phyloP scores from a whole-genome alignment of 2,888 invertebrate species.

The Lasioglossum zephyrum region DNA sequence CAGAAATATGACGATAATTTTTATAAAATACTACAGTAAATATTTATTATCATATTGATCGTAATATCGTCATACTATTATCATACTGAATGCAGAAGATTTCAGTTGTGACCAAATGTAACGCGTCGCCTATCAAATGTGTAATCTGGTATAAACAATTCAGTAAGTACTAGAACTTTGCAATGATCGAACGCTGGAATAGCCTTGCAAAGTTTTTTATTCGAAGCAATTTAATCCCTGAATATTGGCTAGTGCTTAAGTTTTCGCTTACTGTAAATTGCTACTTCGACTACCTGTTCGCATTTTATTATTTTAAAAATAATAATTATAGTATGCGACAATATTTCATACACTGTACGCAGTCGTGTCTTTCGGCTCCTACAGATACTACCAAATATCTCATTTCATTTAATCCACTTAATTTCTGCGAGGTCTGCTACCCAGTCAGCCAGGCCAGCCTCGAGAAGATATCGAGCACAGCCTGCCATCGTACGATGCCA shows the following conservation, averaged over 20 bases:
- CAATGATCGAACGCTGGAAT: neutral
- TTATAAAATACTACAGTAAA: neutral
- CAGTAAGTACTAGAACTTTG: neutral
- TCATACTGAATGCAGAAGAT: neutral
- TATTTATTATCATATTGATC: neutral
- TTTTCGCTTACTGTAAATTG: neutral
- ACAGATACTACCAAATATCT: neutral
- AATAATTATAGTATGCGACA: neutral
- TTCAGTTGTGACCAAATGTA: neutral
- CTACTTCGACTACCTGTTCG: neutral
- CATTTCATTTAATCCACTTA: neutral
- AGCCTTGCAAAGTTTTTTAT: neutral
- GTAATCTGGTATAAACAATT: neutral
- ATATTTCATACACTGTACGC: neutral
- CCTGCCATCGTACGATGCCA: too few species aligned
- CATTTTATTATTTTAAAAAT: neutral
- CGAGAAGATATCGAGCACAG: too few species aligned
- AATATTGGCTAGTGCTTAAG: neutral
- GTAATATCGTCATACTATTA: neutral
- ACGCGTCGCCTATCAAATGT: neutral
- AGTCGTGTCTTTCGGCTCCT: neutral
- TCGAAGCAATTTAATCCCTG: constrained; percentile 1
- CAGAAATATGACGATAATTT: neutral
- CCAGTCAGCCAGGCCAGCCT: too few species aligned
- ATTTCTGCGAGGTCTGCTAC: neutral